Conservation (phyloP, 2,113 vertebrate species). For the Daboia siamensis region DNA sequence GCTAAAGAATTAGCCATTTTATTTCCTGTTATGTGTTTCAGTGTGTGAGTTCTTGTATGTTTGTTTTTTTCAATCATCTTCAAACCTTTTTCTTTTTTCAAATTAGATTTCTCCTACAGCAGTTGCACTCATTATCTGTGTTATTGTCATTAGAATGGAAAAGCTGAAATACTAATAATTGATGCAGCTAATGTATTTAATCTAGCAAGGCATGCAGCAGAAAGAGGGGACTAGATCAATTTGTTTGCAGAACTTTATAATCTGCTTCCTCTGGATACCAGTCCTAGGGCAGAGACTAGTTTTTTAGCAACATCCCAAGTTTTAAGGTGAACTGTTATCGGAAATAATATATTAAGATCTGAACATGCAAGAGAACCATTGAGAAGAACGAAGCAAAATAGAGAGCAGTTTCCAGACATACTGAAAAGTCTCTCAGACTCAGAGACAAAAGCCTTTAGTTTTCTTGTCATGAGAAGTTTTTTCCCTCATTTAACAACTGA, state of each 20-base stretch:
- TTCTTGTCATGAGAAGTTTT: neutral
- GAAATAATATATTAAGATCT: neutral
- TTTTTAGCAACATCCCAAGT: neutral
- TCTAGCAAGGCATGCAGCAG: constrained; percentile 8
- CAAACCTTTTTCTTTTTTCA: constrained; percentile 32
- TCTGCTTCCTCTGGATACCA: neutral
- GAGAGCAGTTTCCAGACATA: neutral
- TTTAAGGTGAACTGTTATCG: neutral
- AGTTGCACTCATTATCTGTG: constrained; percentile 40
- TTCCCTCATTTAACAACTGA: neutral
- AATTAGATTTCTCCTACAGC: constrained; percentile 16
- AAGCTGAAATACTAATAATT: constrained; percentile 32
- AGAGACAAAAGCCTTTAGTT: neutral
- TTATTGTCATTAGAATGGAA: constrained; percentile 25
- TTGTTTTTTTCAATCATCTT: constrained; percentile 19
- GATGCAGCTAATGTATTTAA: neutral
- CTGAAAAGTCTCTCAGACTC: neutral
- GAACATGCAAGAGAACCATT: neutral
- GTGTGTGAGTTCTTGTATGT: neutral
- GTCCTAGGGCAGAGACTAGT: neutral
- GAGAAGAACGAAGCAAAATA: neutral
- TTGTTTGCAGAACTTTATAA: neutral
- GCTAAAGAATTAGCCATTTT: constrained; percentile 57
- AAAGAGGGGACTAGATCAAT: constrained; percentile 30
- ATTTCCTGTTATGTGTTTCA: constrained; percentile 48